phyloP scores from a whole-genome alignment of 64 coral and sea anemone species.

The Pocillopora damicornis region DNA sequence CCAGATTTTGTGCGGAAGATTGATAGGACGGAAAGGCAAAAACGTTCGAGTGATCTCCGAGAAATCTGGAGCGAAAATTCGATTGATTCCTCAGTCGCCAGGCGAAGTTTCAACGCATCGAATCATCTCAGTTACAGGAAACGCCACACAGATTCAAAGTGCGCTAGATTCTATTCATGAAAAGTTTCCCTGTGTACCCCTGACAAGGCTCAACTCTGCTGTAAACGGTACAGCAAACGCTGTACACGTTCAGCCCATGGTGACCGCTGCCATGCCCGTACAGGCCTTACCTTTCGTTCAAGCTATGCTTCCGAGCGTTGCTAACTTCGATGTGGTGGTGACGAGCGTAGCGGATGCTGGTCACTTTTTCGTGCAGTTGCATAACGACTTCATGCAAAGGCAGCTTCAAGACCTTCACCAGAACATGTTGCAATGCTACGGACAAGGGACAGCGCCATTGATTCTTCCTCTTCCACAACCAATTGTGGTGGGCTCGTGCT shows the following conservation, averaged over 20 bases:
- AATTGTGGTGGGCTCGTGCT: slow-evolving; percentile 72
- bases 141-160: slow-evolving; percentile 55
- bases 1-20: slow-evolving; percentile 86
- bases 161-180: slow-evolving; percentile 87
- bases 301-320: slow-evolving; percentile 65
- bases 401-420: slow-evolving; percentile 87
- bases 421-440: slow-evolving; percentile 92
- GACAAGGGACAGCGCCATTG: slow-evolving; percentile 40
- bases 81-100: slow-evolving; percentile 87
- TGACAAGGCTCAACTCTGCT: slow-evolving; percentile 69
- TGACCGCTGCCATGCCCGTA: slow-evolving; percentile 1
- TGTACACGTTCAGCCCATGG: slow-evolving; percentile 10
- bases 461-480: slow-evolving; percentile 62
- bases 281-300: slow-evolving; percentile 46
- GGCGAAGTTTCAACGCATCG: slow-evolving; percentile 85
- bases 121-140: slow-evolving; percentile 85
- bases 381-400: slow-evolving; percentile 61
- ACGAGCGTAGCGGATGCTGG: slow-evolving; percentile 82
- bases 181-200: slow-evolving; percentile 81
- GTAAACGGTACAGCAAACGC: background rate
- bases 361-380: slow-evolving; percentile 88
- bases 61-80: slow-evolving; percentile 92
- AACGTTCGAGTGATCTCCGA: slow-evolving; percentile 91
- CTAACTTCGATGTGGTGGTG: slow-evolving; percentile 82
- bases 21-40: slow-evolving; percentile 95